Percentiles rank a stretch among this genome's conserved stretches.
Conservation (phyloP, 2,113 vertebrate species). For the Casuarius casuarius region DNA sequence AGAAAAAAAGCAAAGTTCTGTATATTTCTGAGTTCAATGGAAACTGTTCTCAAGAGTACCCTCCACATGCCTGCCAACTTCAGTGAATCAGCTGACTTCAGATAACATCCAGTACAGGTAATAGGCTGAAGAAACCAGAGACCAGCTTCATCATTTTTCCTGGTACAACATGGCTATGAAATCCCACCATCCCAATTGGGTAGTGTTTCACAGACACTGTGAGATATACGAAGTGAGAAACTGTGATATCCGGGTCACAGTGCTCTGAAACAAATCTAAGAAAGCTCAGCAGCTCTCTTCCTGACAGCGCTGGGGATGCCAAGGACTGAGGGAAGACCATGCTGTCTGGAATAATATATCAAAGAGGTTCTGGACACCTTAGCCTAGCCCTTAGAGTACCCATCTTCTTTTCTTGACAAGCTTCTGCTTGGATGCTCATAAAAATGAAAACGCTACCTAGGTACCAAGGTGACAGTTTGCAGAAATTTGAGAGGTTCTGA, state of each 20-base stretch:
- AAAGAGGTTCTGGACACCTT: not conserved
- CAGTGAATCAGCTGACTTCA: conserved; percentile 25
- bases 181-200: not conserved
- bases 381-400: not conserved
- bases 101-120: not conserved
- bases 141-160: not conserved
- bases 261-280: not conserved
- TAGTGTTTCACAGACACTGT: not conserved
- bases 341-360: not conserved
- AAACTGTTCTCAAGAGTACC: conserved; percentile 12
- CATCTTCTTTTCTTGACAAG: not conserved
- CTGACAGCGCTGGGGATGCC: not conserved
- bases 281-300: not conserved
- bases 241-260: not conserved
- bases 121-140: not conserved
- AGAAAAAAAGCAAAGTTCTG: not conserved
- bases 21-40: not conserved
- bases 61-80: conserved; percentile 17
- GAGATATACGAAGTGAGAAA: not conserved
- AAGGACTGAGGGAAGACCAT: not conserved
- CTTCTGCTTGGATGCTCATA: not conserved
- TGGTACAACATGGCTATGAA: not conserved
- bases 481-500: not conserved
- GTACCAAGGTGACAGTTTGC: not conserved
- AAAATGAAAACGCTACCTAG: not conserved